Base-by-base conservation (phyloP, 2,113 vertebrate species). In the Cnemophilus loriae region DNA sequence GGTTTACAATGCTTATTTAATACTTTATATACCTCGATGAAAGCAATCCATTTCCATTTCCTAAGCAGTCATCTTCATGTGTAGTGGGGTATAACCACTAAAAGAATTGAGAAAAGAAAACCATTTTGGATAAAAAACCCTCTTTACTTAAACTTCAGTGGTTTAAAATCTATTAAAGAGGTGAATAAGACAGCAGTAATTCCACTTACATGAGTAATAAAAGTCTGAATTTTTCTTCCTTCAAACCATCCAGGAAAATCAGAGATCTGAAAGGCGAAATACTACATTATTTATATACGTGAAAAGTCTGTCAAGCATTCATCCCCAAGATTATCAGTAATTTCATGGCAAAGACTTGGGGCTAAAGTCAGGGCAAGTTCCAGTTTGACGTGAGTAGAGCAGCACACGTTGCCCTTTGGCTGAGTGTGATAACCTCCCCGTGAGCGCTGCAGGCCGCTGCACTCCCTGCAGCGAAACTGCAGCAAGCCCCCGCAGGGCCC, bases 391-490 rank as follows among this genome's bases (percentile, higher is more conserved):
- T 23, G 41, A 64, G 41, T 7, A 6, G 13, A 28, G 41, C 47
- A 52, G 16, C 26, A 27, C 28, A 9, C 4, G 8, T 8, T 84
- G 1, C 0, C 32, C 52, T 59, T 24, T 37, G 50, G 39, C 26
- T 49, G 60, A 11, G 5, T 16, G 37, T 10, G 32, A 23, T 35
- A 28, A 23, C 19, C 12, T 68, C 18, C 30, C 12, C 1, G 0
- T 7, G 22, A 53, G 35, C 41, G 30, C 75, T 39, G 18, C 49
- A 55, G 50, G 26, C 30, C 33, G 9, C 32, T 81, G 37, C 33
- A 14, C 21, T 60, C 16, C 2, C 2, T 22, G 32, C 50, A n/a
- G 39, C 18, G 44, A 53, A 60, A 65, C 17, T 37, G 39, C 23
- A 3, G 0, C 1, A 3, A 69, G 7, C 12, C 13, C 13, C 5